Evolutionary conservation across 2,888 invertebrate species (phyloP).

Genomic region (Craniophora ligustri): DNA sequence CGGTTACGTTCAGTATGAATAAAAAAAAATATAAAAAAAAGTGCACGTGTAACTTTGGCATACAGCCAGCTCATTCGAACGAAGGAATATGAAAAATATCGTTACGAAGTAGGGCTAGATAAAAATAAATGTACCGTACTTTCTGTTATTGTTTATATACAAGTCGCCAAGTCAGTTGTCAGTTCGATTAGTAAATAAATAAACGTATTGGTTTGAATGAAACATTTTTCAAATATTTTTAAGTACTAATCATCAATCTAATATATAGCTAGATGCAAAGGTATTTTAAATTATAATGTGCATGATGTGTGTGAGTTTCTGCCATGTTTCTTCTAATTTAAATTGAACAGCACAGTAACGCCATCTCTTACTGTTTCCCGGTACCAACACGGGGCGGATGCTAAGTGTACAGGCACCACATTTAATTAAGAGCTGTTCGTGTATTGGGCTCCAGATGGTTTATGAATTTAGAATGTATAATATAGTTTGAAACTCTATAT

Average conservation of each 20-base stretch:
- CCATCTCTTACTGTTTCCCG: not conserved
- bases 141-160: constrained; percentile 45
- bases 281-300: no score
- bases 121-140: constrained; percentile 46
- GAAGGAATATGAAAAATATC: constrained; percentile 52
- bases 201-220: no score
- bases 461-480: no score
- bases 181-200: constrained; percentile 37
- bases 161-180: constrained; percentile 34
- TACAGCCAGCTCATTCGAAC: constrained; percentile 56
- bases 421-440: no score
- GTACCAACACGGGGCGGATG: not conserved
- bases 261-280: no score
- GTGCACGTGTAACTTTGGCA: constrained; percentile 57
- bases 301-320: no score
- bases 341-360: not conserved
- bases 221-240: no score
- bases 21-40: constrained; percentile 54
- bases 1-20: constrained; percentile 28
- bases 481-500: no score
- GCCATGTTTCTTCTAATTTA: no score
- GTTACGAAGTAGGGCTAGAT: constrained; percentile 47
- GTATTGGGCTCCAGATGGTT: no score
- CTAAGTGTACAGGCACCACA: not conserved
- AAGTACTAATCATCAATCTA: no score